Evolutionary conservation across 2,113 vertebrate species (phyloP), one percentile per base, ranked within the genome.

Genomic region (Brachionichthys hirsutus): DNA sequence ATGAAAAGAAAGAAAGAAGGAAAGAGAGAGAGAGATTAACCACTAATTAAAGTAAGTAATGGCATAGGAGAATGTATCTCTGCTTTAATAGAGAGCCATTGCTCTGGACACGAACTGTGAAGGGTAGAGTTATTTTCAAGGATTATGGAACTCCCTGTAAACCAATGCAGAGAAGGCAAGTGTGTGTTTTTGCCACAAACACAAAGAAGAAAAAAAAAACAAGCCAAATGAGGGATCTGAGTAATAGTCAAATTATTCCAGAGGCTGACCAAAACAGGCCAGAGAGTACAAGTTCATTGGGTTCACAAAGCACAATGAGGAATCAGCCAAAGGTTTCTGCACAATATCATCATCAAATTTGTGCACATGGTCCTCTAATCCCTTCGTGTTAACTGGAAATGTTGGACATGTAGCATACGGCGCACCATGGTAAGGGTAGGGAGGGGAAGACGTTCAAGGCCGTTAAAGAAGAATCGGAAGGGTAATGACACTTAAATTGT

Each of bases 11-110:
- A 22, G 42, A 62, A 40, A 40, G 57, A 17, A 24, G 60, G 16
- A 12, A 17, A 24, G 41, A 42, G 54, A 17, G 34, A 64, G 56
- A 73, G 63, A 51, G 67, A 70, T 15, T 61, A 67, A 36, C 50
- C 54, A 62, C 64, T 80, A 73, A 78, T 74, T 74, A 84, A 69
- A 69, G 65, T 73, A 74, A 78, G 38, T 36, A 69, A 77, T 70
- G 65, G 42, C 22, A 63, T 40, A 50, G 36, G 36, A 48, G 66
- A 48, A 42, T 61, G 47, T n/a, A 30, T 49, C 19, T 61, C 62
- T 72, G 66, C 45, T 78, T 40, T 47, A 64, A 63, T 48, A 66
- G 20, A 60, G 42, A 18, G 59, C 18, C 66, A 30, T 69, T 54
- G 18, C n/a, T 64, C 65, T 66, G n/a, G n/a, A n/a, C n/a, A n/a